Evolutionary conservation across 92 coral and sea anemone species (phyloP).

Genomic region (Epizoanthus scotinus): DNA sequence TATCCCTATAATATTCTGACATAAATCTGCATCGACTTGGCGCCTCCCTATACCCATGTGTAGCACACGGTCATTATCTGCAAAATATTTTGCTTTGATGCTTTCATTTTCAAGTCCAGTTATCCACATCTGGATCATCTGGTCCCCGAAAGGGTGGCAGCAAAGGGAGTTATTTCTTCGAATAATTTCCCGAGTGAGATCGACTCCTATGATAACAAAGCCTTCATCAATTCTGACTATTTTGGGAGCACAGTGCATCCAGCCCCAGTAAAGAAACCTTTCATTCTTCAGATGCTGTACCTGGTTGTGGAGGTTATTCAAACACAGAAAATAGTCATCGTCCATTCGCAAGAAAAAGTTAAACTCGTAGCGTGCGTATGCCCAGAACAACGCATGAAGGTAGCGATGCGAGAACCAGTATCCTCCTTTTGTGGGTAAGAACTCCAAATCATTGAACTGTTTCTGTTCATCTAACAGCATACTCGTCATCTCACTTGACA

Average conservation of each 20-base stretch:
- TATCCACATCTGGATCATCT: slow-evolving; percentile 56
- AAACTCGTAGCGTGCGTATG: slow-evolving; percentile 44
- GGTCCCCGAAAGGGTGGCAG: slow-evolving; percentile 53
- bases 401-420: slow-evolving; percentile 52
- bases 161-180: too few relatives aligned
- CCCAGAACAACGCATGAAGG: slow-evolving; percentile 53
- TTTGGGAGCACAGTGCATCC: too few relatives aligned
- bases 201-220: too few relatives aligned
- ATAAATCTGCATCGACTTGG: not conserved
- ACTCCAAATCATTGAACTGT: slow-evolving; percentile 35
- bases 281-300: too few relatives aligned
- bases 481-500: not conserved
- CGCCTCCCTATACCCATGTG: not conserved
- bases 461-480: slow-evolving; percentile 25
- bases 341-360: slow-evolving; percentile 46
- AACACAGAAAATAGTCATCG: too few relatives aligned
- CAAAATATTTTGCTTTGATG: slow-evolving; percentile 18
- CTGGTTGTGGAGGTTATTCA: too few relatives aligned
- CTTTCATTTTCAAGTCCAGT: slow-evolving; percentile 39
- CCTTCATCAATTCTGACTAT: too few relatives aligned
- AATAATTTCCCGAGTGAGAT: too few relatives aligned
- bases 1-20: too few relatives aligned
- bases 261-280: too few relatives aligned
- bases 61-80: slow-evolving; percentile 28
- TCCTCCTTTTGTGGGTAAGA: too few relatives aligned